Conservation (phyloP, 2,797 vertebrate genomes). For the Tenualosa ilisha region DNA sequence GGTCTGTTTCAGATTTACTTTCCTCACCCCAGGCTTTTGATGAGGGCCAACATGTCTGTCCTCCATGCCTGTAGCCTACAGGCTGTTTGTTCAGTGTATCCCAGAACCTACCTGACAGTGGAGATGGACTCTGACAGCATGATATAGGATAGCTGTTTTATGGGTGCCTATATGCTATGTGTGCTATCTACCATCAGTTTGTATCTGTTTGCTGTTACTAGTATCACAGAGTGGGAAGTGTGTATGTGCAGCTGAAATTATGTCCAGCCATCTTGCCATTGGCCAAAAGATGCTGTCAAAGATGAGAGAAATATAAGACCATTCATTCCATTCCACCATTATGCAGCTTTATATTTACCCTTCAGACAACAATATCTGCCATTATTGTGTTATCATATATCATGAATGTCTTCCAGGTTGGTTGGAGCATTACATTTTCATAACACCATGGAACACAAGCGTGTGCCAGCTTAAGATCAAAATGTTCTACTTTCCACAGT, state of each 20-base stretch:
- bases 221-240: background rate
- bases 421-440: background rate
- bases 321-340: no score
- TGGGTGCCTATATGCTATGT: background rate
- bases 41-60: background rate
- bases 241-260: background rate
- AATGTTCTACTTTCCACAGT: background rate
- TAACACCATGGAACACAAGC: no score
- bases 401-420: background rate
- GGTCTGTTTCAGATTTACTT: conserved; percentile 8
- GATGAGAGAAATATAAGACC: background rate
- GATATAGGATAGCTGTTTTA: background rate
- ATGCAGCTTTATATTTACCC: no score
- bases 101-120: background rate
- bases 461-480: background rate
- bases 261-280: background rate
- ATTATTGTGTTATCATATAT: background rate
- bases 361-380: background rate
- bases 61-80: background rate
- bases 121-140: background rate
- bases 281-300: background rate
- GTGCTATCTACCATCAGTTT: background rate
- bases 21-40: background rate
- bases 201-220: background rate
- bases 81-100: background rate